phyloP scores from a whole-genome alignment of 1,140 invertebrate genomes.

The Sesamia nonagrioides region DNA sequence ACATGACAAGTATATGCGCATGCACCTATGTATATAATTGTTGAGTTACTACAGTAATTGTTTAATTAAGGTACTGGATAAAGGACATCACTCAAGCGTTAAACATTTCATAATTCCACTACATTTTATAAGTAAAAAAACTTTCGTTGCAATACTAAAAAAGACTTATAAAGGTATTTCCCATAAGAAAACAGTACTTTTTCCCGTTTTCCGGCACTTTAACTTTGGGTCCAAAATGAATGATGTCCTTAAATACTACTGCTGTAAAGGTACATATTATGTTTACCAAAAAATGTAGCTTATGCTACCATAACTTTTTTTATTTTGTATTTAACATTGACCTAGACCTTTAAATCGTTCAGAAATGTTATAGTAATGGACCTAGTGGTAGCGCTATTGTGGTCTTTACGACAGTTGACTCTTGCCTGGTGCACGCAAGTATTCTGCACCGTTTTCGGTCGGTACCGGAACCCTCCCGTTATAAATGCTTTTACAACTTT shows the following conservation, averaged over 20 bases:
- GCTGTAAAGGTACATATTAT: neutral
- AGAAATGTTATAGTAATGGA: conserved; percentile 32
- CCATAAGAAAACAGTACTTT: too few relatives aligned
- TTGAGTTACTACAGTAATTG: neutral
- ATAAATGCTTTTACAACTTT: neutral
- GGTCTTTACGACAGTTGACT: conserved; percentile 27
- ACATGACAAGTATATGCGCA: neutral
- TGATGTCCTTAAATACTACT: neutral
- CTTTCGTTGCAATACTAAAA: too few relatives aligned
- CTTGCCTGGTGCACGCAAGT: conserved; percentile 47
- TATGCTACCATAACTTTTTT: neutral
- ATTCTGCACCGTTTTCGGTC: conserved; percentile 6
- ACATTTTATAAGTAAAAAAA: too few relatives aligned
- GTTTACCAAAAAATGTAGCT: neutral
- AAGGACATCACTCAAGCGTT: too few relatives aligned
- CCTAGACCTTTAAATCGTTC: conserved; percentile 43
- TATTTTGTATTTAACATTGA: conserved; percentile 22
- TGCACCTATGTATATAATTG: neutral
- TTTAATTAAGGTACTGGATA: conserved; percentile 6
- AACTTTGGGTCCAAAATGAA: too few relatives aligned
- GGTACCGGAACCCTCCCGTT: conserved; percentile 18
- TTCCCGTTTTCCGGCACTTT: too few relatives aligned
- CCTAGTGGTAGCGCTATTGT: conserved; percentile 28
- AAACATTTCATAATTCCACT: too few relatives aligned
- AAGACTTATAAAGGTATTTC: too few relatives aligned